These are phyloP conservation scores for Yasuhikotakia modesta DNA, from an alignment of 2,797 vertebrate species.

Conservation along the genomic window DNA sequence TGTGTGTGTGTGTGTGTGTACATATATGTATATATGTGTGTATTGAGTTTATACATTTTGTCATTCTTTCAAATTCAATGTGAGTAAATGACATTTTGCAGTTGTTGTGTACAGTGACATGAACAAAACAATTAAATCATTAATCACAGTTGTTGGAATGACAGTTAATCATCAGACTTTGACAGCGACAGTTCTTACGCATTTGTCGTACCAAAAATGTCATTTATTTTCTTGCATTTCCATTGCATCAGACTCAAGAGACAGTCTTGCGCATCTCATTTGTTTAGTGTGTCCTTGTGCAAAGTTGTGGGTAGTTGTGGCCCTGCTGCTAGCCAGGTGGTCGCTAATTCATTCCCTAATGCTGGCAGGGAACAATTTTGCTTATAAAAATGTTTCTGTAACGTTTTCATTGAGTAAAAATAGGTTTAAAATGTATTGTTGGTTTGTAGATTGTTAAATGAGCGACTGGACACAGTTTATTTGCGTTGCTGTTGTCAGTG, in stretches of 20 bases:
- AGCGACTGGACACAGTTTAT: constrained; percentile 7
- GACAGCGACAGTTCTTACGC: neutral
- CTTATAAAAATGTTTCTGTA: too few species aligned
- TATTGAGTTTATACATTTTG: too few species aligned
- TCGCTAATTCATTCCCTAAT: too few species aligned
- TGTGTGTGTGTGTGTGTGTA: too few species aligned
- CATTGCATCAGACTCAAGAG: constrained; percentile 1
- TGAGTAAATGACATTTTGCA: neutral
- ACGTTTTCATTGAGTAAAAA: too few species aligned
- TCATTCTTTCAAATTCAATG: too few species aligned
- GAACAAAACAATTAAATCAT: neutral
- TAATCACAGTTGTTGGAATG: constrained; percentile 1
- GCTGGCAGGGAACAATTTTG: too few species aligned
- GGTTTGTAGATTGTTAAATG: constrained; percentile 4
- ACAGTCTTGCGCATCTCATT: neutral
- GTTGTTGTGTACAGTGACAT: neutral
- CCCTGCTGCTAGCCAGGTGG: too few species aligned
- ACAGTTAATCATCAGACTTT: constrained; percentile 3
- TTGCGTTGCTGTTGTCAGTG: neutral
- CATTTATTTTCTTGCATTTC: constrained; percentile 13
- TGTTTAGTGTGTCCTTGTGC: neutral
- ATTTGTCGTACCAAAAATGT: neutral
- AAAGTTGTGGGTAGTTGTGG: neutral
- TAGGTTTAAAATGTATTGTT: too few species aligned
- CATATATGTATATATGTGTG: too few species aligned